A percentile compares a stretch with the other conserved stretches of the same genome.
These are phyloP conservation scores for Clarias platycephalus DNA, from an alignment of 2,797 vertebrate genomes.

Conservation along the genomic window DNA sequence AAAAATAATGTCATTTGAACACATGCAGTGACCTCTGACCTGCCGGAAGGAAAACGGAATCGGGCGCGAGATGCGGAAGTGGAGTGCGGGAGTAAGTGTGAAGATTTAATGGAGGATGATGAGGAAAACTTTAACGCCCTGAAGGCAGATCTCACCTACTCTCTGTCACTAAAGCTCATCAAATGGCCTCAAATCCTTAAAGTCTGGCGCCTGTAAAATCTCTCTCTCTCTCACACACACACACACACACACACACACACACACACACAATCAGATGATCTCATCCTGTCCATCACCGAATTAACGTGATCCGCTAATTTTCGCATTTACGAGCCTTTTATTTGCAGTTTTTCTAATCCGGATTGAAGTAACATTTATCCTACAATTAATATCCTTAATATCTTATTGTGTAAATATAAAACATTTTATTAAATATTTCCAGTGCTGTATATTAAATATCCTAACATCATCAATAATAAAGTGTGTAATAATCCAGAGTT, in stretches of 20 bases:
- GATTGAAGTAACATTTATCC: background rate
- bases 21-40: background rate
- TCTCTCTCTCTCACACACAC: background rate
- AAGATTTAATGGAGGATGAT: conserved; percentile 6
- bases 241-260: conserved; percentile 8
- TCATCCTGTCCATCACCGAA: background rate
- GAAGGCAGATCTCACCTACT: conserved; percentile 14
- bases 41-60: background rate
- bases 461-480: background rate
- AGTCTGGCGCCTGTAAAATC: conserved; percentile 31
- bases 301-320: background rate
- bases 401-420: background rate
- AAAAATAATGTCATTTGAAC: background rate
- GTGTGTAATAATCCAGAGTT: background rate
- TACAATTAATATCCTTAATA: background rate
- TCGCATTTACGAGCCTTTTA: background rate
- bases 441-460: background rate
- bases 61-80: conserved; percentile 13
- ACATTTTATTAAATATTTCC: background rate
- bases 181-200: conserved; percentile 19
- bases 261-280: background rate
- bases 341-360: background rate
- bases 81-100: background rate
- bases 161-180: conserved; percentile 33
- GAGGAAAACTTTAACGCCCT: conserved; percentile 14